Base-by-base conservation (phyloP, 2,888 invertebrate species). In the Eupithecia exiguata region DNA sequence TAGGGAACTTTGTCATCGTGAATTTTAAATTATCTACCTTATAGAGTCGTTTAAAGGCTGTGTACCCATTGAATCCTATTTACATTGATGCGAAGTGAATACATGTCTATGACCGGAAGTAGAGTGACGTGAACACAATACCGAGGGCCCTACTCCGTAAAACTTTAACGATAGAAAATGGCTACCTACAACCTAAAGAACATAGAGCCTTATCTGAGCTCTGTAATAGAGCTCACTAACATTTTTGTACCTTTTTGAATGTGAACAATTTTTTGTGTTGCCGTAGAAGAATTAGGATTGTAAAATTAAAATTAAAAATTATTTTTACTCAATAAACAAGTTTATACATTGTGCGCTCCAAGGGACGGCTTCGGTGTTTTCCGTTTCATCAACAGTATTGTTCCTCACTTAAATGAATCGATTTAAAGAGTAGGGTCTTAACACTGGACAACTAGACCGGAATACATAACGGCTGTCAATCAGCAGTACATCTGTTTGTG, bases 381-480 rank as follows among this genome's bases (percentile, higher is more conserved):
- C 10, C 10, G 21, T 53, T 25, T 58, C 1, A 58, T 5, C 21
- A 58, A 58, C 5, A 5, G 14, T 58, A 25, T 25, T 58, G 1
- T 25, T 58, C 53, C 49, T 58, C 4, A 5, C 25, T 3, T 10
- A 9, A 1, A 53, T 12, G 0, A 25, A 53, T 21, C n/a, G 49
- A 9, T 10, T n/a, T 49, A 49, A 3, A 58, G 58, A 58, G 58
- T 58, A 58, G 58, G 14, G 14, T 14, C 10, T 25, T 5, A 25
- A 1, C 12, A 25, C 21, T 58, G 25, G 58, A 25, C 25, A 58
- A 58, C 58, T 21, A 25, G 25, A 58, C 58, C 25, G 38, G 63
- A 18, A 36, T 25, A 9, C 70, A 75, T 58, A 76, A 74, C 68
- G 69, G 68, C 36, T 76, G 76, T 74, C 76, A 73, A 76, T 76